Base-by-base conservation (phyloP, 1,140 invertebrate genomes). In the Campoletis sonorensis region DNA sequence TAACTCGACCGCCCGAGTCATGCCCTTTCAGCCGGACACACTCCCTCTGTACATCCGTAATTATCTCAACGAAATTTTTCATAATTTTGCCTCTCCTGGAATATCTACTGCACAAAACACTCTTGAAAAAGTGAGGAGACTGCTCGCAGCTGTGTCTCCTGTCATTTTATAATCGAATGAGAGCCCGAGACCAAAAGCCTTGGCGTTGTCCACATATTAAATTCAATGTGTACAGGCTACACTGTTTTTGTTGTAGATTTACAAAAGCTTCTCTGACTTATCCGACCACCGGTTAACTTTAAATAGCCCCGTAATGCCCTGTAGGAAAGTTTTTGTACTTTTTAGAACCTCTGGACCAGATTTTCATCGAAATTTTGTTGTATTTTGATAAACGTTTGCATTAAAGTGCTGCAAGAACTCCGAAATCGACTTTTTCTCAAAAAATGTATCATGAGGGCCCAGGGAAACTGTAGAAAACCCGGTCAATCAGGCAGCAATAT, bases 1-100 rank as follows among this genome's bases (percentile, higher is more conserved):
- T 64, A 26, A 26, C 61, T 64, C 61, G 61, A 15, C 23, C 8
- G 27, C 61, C 15, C 61, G 61, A 64, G n/a, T 64, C 61, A 26
- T 64, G 61, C 23, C 61, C 61, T 21, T 64, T 23, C 23, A 64
- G 61, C 23, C 61, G 61, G 61, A 26, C 61, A 26, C 61, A 64
- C 13, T 64, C 61, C 0, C 61, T 23, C n/a, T 64, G 21, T 64
- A 64, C 23, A 15, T 64, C n/a, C 51, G 51, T 64, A 23, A 64
- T 64, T 64, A 10, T 64, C 61, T 64, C 23, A 1, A 18, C 51
- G 18, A 8, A 54, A 54, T 64, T 64, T 64, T 26, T 64, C 61
- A 26, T 64, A 64, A 26, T 64, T 26, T 64, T 23, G 27, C 8
- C 61, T 64, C 23, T 64, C 23, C 21, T 64, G 21, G 7, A 64